Base-by-base conservation (phyloP, 2,113 vertebrate species). In the Pristiophorus japonicus region DNA sequence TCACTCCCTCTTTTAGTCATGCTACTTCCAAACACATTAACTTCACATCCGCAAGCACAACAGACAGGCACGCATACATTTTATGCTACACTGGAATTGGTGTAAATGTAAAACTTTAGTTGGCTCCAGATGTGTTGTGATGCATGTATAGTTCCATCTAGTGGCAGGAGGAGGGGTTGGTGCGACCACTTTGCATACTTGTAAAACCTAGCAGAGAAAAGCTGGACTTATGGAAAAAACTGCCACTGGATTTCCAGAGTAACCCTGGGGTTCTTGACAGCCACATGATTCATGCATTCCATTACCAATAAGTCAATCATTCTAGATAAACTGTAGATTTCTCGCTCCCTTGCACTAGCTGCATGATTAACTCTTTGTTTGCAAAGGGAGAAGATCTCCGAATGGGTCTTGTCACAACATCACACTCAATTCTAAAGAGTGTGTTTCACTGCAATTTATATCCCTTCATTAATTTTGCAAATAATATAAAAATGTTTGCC, bases 91-190 rank as follows among this genome's bases (percentile, higher is more conserved):
- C 30, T 62, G 16, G 59, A 18, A 91, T 62, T 91, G 88, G 18
- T 93, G 38, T 63, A 38, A 65, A 93, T 45, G 1, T 45, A 38
- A 94, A 59, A 34, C 87, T 59, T 90, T 45, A 42, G 38, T 63
- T 65, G 59, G 62, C n/a, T 11, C 62, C 1, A 38, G 20, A 4
- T 27, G 38, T 45, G 92, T 24, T 42, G n/a, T 67, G 63, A 65
- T 94, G 92, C 63, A 67, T 67, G 38, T 67, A 42, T 94, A 94
- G 92, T 67, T 42, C 92, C 92, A 94, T 94, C 92, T 94, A 67
- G 62, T 94, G 92, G 92, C 42, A 42, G 87, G 87, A 90, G 55
- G 63, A 14, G 63, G 59, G 11, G 92, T 66, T 65, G 38, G 20
- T 66, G 5, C 65, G 45, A 34, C 87, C 62, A 94, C 91, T 27